phyloP scores from a whole-genome alignment of 2,888 invertebrate species.

The Parthenolecanium corni region DNA sequence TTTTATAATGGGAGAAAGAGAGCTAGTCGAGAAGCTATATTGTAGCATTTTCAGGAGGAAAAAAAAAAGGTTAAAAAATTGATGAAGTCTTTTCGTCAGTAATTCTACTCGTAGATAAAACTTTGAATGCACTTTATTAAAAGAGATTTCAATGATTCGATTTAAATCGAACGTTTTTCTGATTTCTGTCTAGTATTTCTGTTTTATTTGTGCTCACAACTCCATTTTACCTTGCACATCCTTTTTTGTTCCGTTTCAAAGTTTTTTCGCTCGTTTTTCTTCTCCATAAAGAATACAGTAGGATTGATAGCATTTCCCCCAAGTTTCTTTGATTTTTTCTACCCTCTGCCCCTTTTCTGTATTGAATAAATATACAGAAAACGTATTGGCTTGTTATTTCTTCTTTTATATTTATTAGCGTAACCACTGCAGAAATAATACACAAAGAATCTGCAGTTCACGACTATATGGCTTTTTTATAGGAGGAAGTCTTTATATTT shows the following conservation, averaged over 20 bases:
- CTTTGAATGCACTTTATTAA: slow-evolving; percentile 24
- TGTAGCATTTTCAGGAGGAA: too few relatives aligned
- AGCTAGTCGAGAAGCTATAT: too few relatives aligned
- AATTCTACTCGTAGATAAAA: slow-evolving; percentile 25
- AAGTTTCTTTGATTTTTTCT: slow-evolving; percentile 18
- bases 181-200: slow-evolving; percentile 23
- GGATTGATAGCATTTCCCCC: slow-evolving; percentile 21
- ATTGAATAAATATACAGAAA: slow-evolving; percentile 1
- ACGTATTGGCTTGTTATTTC: slow-evolving; percentile 26
- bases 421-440: slow-evolving; percentile 11
- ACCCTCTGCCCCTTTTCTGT: too few relatives aligned
- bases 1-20: too few relatives aligned
- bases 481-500: not conserved
- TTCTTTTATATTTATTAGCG: slow-evolving; percentile 24
- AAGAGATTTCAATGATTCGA: slow-evolving; percentile 23
- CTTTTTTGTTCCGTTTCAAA: slow-evolving; percentile 6
- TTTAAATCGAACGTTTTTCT: slow-evolving; percentile 27
- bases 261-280: slow-evolving; percentile 11
- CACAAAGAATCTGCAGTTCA: slow-evolving; percentile 1
- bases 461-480: slow-evolving; percentile 26
- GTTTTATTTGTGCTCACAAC: slow-evolving; percentile 15
- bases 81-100: slow-evolving; percentile 23
- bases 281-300: not conserved
- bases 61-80: slow-evolving; percentile 21
- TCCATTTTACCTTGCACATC: slow-evolving; percentile 22